These are phyloP conservation scores for Drosophila nigricruria DNA, from an alignment of 2,888 invertebrate species.

Conservation along the genomic window DNA sequence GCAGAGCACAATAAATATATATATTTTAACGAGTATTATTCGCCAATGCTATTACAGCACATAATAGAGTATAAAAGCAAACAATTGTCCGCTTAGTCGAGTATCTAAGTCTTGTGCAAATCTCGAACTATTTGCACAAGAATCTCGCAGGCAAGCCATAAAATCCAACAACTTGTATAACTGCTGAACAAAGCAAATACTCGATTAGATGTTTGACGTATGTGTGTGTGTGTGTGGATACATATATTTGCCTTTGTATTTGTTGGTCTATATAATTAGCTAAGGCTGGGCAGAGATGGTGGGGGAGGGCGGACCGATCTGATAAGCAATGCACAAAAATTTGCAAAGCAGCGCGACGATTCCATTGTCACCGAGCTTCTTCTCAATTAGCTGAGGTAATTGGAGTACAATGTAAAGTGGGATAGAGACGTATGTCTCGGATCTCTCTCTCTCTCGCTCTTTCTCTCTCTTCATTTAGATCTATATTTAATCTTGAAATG, in stretches of 20 bases:
- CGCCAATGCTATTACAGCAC: slow-evolving; percentile 1
- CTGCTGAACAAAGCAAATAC: slow-evolving; percentile 31
- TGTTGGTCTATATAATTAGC: slow-evolving; percentile 68
- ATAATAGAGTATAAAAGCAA: slow-evolving; percentile 2
- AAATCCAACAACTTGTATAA: slow-evolving; percentile 42
- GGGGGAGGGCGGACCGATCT: slow-evolving; percentile 11
- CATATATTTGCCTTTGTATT: slow-evolving; percentile 4
- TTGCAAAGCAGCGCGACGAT: slow-evolving; percentile 23
- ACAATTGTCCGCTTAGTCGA: slow-evolving; percentile 6
- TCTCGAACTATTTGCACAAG: slow-evolving; percentile 45
- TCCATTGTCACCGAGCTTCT: slow-evolving; percentile 71
- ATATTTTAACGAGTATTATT: slow-evolving; percentile 1
- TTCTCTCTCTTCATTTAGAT: background rate
- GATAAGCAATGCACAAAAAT: slow-evolving; percentile 47
- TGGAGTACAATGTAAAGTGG: slow-evolving; percentile 64
- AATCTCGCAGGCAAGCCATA: slow-evolving; percentile 44
- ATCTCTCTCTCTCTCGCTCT: slow-evolving; percentile 22
- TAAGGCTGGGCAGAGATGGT: slow-evolving; percentile 27
- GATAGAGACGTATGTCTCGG: slow-evolving; percentile 7
- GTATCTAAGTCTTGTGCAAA: slow-evolving; percentile 29
- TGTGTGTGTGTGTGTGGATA: background rate
- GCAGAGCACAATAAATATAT: background rate
- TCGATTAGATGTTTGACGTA: slow-evolving; percentile 29
- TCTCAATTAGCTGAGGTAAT: slow-evolving; percentile 66
- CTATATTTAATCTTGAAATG: slow-evolving; percentile 53